Evolutionary conservation across 2,888 invertebrate species (phyloP).

Genomic region (Carabus problematicus): DNA sequence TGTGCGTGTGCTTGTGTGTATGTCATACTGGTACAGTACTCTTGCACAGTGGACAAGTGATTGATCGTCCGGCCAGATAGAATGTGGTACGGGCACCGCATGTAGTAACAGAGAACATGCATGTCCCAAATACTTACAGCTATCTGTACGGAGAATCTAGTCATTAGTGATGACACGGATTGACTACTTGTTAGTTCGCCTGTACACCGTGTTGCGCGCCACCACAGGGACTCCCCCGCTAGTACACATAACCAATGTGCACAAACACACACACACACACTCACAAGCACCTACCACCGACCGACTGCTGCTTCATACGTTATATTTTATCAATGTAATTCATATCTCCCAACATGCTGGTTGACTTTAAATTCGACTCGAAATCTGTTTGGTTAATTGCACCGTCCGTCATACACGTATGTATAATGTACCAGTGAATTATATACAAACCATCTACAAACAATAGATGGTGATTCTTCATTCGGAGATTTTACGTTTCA

Average conservation of each 20-base stretch:
- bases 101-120: slow-evolving; percentile 42
- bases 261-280: no score
- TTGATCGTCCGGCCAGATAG: slow-evolving; percentile 30
- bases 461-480: slow-evolving; percentile 16
- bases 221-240: slow-evolving; percentile 5
- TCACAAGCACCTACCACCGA: no score
- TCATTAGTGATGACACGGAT: slow-evolving; percentile 49
- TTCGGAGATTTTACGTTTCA: neutral
- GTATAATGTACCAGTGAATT: neutral
- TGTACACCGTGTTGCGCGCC: slow-evolving; percentile 11
- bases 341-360: slow-evolving; percentile 15
- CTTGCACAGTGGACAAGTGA: slow-evolving; percentile 34
- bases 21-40: slow-evolving; percentile 30
- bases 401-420: slow-evolving; percentile 19
- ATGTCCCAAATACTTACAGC: slow-evolving; percentile 45
- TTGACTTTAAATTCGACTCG: slow-evolving; percentile 25
- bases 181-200: slow-evolving; percentile 43
- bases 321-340: slow-evolving; percentile 4
- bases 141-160: slow-evolving; percentile 46
- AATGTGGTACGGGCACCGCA: slow-evolving; percentile 39
- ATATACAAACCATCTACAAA: no score
- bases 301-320: no score
- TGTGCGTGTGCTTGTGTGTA: no score
- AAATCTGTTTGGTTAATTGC: slow-evolving; percentile 30
- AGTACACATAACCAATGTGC: no score